A percentile compares a stretch with the other conserved stretches of the same genome.
These are phyloP conservation scores for Alitta virens DNA, from an alignment of 2,888 invertebrate genomes.

Conservation along the genomic window DNA sequence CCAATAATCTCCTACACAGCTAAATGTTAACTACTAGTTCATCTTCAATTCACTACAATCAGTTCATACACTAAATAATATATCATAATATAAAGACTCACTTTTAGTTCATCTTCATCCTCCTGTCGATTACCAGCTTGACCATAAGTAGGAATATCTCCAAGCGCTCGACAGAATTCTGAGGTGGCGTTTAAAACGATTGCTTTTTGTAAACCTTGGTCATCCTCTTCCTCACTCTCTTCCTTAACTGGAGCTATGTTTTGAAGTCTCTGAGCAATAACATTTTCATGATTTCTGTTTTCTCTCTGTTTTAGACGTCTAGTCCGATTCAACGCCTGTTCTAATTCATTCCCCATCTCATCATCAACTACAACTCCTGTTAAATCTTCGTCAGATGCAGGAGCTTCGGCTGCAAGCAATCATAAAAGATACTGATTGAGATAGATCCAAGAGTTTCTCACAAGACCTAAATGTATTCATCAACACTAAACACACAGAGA, in stretches of 20 bases:
- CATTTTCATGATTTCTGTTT: too few relatives aligned
- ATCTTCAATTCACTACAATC: too few relatives aligned
- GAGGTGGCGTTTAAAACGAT: constrained; percentile 91
- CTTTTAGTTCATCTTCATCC: constrained; percentile 67
- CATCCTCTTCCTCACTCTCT: constrained; percentile 22
- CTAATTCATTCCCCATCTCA: constrained; percentile 70
- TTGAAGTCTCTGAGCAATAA: neutral
- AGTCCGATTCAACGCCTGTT: constrained; percentile 70
- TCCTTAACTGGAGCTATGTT: neutral
- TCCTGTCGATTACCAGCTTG: constrained; percentile 86
- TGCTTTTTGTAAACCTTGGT: neutral
- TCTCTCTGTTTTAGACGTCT: constrained; percentile 63
- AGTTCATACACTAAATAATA: too few relatives aligned
- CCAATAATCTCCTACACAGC: too few relatives aligned
- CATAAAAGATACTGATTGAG: neutral
- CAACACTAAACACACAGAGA: too few relatives aligned
- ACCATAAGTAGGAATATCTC: constrained; percentile 93
- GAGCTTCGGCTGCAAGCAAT: constrained; percentile 59
- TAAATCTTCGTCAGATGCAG: constrained; percentile 54
- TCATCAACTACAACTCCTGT: constrained; percentile 65
- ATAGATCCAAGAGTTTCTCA: neutral
- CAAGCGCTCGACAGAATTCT: constrained; percentile 92
- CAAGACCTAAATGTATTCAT: neutral
- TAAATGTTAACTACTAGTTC: too few relatives aligned
- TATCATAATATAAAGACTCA: constrained; percentile 36